Conservation (phyloP, 2,888 invertebrate genomes). For the Patella pellucida region DNA sequence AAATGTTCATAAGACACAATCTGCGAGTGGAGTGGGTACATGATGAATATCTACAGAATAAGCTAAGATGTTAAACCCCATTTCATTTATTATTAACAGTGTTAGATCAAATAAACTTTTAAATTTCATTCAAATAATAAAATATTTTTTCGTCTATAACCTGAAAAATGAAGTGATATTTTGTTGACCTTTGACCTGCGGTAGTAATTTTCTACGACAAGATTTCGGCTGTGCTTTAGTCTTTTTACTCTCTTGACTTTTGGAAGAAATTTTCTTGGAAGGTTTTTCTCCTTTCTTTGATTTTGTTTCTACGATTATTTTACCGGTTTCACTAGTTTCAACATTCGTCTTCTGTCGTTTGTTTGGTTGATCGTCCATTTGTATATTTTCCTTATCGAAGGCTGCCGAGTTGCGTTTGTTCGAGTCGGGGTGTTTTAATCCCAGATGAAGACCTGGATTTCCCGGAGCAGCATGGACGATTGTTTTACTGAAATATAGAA, state of each 20-base stretch:
- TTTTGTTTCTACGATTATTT: background rate
- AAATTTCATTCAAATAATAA: no score
- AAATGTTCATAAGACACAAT: no score
- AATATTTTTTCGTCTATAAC: constrained; percentile 27
- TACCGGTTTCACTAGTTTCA: background rate
- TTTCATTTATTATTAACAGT: no score
- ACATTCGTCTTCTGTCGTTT: constrained; percentile 13
- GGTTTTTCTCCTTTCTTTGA: background rate
- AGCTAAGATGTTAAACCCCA: no score
- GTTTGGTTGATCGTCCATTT: constrained; percentile 13
- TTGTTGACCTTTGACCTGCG: constrained; percentile 59
- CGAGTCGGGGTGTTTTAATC: background rate
- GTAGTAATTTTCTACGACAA: constrained; percentile 49
- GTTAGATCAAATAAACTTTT: no score
- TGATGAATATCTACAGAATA: no score
- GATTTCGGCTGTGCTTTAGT: constrained; percentile 37
- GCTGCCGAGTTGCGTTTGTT: constrained; percentile 11
- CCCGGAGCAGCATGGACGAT: constrained; percentile 46
- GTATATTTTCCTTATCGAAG: constrained; percentile 45
- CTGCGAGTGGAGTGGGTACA: no score
- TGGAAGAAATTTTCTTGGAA: constrained; percentile 12
- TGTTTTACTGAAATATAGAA: constrained; percentile 49
- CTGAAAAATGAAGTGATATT: constrained; percentile 50
- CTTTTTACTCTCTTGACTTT: constrained; percentile 36
- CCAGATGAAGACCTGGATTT: constrained; percentile 28